Conservation (phyloP, 2,797 vertebrate genomes). For the Margarornis squamiger region DNA sequence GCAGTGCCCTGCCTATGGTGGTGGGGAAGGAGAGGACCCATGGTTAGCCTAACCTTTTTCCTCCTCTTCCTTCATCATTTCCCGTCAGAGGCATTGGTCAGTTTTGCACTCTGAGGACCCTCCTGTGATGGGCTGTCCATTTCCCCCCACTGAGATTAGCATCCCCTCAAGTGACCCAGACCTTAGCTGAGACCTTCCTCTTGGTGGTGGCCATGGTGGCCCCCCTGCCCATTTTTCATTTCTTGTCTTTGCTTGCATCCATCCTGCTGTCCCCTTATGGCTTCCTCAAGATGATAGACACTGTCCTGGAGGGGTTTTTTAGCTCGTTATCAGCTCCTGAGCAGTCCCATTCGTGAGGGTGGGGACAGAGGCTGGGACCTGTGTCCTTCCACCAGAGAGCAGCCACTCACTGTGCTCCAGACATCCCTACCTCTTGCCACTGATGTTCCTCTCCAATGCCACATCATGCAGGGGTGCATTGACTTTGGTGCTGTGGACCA, state of each 20-base stretch:
- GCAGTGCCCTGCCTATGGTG: not conserved
- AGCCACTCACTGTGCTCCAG: not conserved
- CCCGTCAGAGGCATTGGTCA: not conserved
- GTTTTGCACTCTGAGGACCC: not conserved
- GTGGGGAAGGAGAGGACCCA: not conserved
- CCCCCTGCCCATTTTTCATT: not conserved
- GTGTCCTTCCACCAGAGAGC: fast-evolving
- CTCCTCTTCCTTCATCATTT: not conserved
- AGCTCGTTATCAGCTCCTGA: not conserved
- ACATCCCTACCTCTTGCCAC: not conserved
- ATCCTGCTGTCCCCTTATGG: not conserved
- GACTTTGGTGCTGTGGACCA: fast-evolving
- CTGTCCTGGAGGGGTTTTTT: not conserved
- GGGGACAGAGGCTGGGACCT: not conserved
- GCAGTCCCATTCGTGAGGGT: not conserved
- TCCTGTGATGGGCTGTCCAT: not conserved
- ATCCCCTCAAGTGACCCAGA: fast-evolving
- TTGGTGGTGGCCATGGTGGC: not conserved
- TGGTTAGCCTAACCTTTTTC: not conserved
- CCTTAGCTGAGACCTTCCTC: not conserved
- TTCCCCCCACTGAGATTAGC: not conserved
- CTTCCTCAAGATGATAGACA: not conserved
- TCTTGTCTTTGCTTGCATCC: not conserved
- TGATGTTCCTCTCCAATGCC: fast-evolving
- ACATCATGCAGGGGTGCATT: fast-evolving